Evolutionary conservation across 2,797 vertebrate genomes (phyloP).

Genomic region (Xenentodon cancila): DNA sequence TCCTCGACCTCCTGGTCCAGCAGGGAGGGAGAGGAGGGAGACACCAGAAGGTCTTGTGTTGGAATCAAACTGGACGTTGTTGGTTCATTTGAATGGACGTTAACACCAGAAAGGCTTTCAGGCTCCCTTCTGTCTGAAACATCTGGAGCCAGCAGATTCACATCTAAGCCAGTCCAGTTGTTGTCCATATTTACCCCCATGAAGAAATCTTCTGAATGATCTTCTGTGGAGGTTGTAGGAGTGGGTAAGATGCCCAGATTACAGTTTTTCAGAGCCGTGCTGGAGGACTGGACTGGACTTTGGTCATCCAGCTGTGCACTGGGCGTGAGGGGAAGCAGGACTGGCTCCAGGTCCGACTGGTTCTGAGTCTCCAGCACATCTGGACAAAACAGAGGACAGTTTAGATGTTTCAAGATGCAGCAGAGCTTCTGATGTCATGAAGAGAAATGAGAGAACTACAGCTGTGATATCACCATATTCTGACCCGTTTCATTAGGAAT

Average conservation of each 20-base stretch:
- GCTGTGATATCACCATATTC: no score
- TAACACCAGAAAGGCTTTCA: not conserved
- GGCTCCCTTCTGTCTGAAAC: conserved; percentile 19
- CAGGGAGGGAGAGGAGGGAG: conserved; percentile 15
- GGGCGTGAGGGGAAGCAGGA: conserved; percentile 74
- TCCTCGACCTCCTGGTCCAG: conserved; percentile 53
- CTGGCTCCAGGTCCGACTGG: conserved; percentile 49
- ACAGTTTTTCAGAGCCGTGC: conserved; percentile 7
- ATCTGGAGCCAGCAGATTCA: conserved; percentile 34
- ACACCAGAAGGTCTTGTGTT: conserved; percentile 12
- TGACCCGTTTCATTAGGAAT: no score
- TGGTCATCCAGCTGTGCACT: conserved; percentile 55
- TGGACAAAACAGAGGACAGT: conserved; percentile 3
- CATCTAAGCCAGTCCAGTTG: conserved; percentile 3
- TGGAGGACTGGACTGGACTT: conserved; percentile 7
- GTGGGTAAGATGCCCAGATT: not conserved
- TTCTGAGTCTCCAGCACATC: conserved; percentile 19
- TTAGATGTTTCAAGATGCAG: not conserved
- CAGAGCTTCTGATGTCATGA: conserved; percentile 9
- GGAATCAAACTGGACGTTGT: conserved; percentile 7
- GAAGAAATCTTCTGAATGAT: conserved; percentile 30
- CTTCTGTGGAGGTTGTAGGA: conserved; percentile 30
- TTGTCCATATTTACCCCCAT: conserved; percentile 25
- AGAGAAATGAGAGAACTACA: not conserved
- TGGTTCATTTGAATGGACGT: no score